These are phyloP conservation scores for Colletes gigas DNA, from an alignment of 1,140 invertebrate species.

Conservation along the genomic window DNA sequence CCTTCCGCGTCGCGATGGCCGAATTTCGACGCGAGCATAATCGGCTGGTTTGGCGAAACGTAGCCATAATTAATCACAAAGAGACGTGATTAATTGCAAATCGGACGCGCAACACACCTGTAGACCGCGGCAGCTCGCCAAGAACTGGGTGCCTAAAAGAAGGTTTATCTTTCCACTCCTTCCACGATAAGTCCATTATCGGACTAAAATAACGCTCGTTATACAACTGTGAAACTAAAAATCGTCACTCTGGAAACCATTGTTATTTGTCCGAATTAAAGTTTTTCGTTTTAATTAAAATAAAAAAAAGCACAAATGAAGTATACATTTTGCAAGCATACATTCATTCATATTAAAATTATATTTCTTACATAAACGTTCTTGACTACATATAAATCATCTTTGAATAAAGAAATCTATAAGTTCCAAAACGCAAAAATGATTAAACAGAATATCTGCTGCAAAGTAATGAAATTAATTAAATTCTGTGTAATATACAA, in stretches of 20 bases:
- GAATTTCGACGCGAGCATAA: background rate
- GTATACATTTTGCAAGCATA: too few relatives aligned
- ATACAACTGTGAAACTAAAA: background rate
- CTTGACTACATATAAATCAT: too few relatives aligned
- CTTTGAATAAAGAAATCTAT: too few relatives aligned
- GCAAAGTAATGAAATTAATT: too few relatives aligned
- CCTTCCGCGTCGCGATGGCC: background rate
- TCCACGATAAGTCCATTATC: slow-evolving; percentile 8
- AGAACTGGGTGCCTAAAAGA: slow-evolving; percentile 13
- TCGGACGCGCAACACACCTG: slow-evolving; percentile 31
- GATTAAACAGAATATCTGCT: too few relatives aligned
- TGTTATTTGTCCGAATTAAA: too few relatives aligned
- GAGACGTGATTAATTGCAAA: background rate
- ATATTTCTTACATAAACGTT: too few relatives aligned
- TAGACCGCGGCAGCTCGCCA: slow-evolving; percentile 20
- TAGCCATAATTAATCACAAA: background rate
- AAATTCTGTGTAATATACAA: too few relatives aligned
- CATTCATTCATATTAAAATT: too few relatives aligned
- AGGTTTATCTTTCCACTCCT: background rate
- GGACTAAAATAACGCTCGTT: background rate
- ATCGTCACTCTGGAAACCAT: background rate
- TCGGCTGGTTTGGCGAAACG: background rate
- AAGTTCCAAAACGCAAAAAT: too few relatives aligned
- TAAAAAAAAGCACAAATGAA: too few relatives aligned
- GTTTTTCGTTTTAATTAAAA: too few relatives aligned